These are phyloP conservation scores for Eretmochelys imbricata DNA, from an alignment of 2,113 vertebrate species.

Conservation along the genomic window DNA sequence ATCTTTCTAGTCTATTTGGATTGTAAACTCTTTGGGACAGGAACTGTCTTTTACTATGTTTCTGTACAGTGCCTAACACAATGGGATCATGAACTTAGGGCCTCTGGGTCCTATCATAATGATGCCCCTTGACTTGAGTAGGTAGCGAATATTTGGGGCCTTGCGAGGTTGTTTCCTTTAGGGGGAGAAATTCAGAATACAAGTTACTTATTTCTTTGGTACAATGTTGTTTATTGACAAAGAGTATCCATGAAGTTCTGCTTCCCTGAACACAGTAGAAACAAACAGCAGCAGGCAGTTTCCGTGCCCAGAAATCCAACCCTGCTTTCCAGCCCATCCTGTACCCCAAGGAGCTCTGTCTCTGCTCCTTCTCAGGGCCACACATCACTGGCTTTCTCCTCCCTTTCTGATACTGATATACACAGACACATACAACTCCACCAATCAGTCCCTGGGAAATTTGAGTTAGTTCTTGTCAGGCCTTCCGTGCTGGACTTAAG, in stretches of 20 bases:
- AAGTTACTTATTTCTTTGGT: neutral
- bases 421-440: neutral
- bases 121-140: neutral
- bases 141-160: neutral
- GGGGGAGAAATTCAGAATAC: neutral
- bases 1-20: neutral
- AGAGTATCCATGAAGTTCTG: neutral
- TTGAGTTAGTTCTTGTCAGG: neutral
- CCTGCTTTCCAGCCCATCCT: neutral
- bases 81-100: neutral
- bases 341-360: neutral
- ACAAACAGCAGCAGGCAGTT: neutral
- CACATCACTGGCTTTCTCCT: neutral
- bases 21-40: neutral
- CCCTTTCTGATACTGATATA: neutral
- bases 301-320: neutral
- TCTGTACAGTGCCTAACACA: neutral
- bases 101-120: neutral
- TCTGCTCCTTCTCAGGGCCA: neutral
- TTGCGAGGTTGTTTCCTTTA: neutral
- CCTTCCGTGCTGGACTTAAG: neutral
- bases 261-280: neutral
- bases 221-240: neutral
- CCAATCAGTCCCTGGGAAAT: neutral
- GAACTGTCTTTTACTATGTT: neutral